A percentile compares a stretch with the other conserved stretches of the same genome.
These are phyloP conservation scores for Sycophaga agraensis DNA, from an alignment of 1,140 invertebrate genomes.

Conservation along the genomic window DNA sequence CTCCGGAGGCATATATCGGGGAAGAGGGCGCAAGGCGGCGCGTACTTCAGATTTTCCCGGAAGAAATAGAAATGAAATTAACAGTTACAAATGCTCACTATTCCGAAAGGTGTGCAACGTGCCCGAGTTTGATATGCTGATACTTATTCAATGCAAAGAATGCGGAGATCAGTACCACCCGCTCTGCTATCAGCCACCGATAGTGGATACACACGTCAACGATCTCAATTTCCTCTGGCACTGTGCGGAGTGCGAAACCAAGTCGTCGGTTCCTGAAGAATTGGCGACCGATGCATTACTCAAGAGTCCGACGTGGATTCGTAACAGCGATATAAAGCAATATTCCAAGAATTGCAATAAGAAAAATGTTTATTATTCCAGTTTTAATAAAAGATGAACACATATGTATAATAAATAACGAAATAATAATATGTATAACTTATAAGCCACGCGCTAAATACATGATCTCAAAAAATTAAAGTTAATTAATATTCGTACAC, in stretches of 20 bases:
- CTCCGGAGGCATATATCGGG: no score
- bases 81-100: no score
- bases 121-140: slow-evolving; percentile 39
- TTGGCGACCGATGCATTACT: background rate
- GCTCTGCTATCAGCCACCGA: slow-evolving; percentile 40
- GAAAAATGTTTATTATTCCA: no score
- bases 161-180: slow-evolving; percentile 43
- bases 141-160: slow-evolving; percentile 42
- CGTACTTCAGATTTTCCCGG: no score
- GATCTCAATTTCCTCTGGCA: slow-evolving; percentile 40
- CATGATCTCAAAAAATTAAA: no score
- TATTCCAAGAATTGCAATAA: background rate
- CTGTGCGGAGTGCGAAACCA: slow-evolving; percentile 34
- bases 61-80: no score
- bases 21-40: no score
- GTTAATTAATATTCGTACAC: no score
- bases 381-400: no score
- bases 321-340: background rate
- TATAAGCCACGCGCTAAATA: no score
- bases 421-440: no score
- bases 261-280: background rate
- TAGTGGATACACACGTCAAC: slow-evolving; percentile 38
- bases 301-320: background rate
- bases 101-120: slow-evolving; percentile 41
- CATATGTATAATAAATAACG: no score